Evolutionary conservation across 2,113 vertebrate genomes (phyloP).

Genomic region (Oncorhynchus clarkii): DNA sequence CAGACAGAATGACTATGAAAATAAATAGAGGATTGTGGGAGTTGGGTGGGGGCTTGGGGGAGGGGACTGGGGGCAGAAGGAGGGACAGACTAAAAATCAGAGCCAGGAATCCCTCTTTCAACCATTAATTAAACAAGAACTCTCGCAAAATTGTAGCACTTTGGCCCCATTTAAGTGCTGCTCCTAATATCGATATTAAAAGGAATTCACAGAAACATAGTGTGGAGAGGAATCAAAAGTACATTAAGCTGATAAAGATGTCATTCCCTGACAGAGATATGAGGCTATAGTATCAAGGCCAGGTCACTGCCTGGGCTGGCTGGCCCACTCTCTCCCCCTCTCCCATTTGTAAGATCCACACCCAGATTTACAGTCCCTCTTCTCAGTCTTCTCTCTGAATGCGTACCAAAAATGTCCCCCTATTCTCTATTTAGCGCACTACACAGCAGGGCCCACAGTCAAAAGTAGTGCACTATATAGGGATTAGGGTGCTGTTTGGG

Average conservation of each 20-base stretch:
- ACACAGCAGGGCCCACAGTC: too few relatives aligned
- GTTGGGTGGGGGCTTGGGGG: not conserved
- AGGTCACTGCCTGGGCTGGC: constrained; percentile 34
- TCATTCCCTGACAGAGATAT: constrained; percentile 59
- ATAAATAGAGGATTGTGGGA: too few relatives aligned
- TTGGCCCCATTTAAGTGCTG: constrained; percentile 26
- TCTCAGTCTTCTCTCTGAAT: not conserved
- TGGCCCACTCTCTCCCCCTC: constrained; percentile 2
- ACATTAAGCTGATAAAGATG: constrained; percentile 71
- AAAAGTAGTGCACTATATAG: too few relatives aligned
- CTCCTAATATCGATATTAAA: constrained; percentile 56
- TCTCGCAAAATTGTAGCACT: constrained; percentile 25
- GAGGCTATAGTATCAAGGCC: constrained; percentile 48
- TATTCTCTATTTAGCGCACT: too few relatives aligned
- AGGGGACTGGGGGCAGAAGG: not conserved
- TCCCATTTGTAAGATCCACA: not conserved
- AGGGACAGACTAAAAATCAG: not conserved
- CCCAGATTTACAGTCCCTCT: constrained; percentile 7
- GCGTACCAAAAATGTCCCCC: not conserved
- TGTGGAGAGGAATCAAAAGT: constrained; percentile 66
- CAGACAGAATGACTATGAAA: too few relatives aligned
- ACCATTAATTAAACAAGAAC: constrained; percentile 58
- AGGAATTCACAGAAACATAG: constrained; percentile 65
- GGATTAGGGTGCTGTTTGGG: too few relatives aligned
- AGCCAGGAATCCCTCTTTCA: constrained; percentile 35